Evolutionary conservation across 92 coral and sea anemone species (phyloP).

Genomic region (Plumapathes pennacea): DNA sequence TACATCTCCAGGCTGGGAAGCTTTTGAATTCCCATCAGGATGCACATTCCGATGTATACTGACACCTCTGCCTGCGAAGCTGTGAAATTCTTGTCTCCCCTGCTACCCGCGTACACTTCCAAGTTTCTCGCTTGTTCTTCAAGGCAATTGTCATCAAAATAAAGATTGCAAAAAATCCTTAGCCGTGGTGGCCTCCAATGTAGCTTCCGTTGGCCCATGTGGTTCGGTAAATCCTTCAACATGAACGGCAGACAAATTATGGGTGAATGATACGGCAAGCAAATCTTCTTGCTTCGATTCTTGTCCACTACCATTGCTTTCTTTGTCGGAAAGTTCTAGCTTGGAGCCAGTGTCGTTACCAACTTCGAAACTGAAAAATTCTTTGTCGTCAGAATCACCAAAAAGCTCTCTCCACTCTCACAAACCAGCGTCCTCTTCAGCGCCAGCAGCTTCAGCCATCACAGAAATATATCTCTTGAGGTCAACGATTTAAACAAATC

Average conservation of each 20-base stretch:
- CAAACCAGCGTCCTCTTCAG: too few species aligned
- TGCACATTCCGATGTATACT: conserved; percentile 34
- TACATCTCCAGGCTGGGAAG: conserved; percentile 23
- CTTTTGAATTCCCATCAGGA: conserved; percentile 41
- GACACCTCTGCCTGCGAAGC: conserved; percentile 21
- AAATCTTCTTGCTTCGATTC: not conserved
- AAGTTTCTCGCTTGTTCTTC: conserved; percentile 9
- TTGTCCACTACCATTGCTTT: not conserved
- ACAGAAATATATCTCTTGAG: too few species aligned
- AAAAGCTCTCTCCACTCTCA: conserved; percentile 1
- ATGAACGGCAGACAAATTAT: not conserved
- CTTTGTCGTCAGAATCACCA: conserved; percentile 4
- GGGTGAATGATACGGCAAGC: not conserved
- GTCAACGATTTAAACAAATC: too few species aligned
- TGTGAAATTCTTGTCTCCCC: conserved; percentile 21
- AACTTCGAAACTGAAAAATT: conserved; percentile 3
- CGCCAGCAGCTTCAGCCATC: too few species aligned
- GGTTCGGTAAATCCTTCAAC: not conserved
- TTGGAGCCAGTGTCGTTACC: not conserved
- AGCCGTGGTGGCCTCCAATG: conserved; percentile 3
- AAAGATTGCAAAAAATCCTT: conserved; percentile 29
- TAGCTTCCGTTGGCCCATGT: conserved; percentile 5
- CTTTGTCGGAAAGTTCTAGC: not conserved
- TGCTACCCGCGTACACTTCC: conserved; percentile 27
- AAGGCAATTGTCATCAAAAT: conserved; percentile 7